Evolutionary conservation across 2,888 invertebrate genomes (phyloP).

Genomic region (Diplazon laetatorius): DNA sequence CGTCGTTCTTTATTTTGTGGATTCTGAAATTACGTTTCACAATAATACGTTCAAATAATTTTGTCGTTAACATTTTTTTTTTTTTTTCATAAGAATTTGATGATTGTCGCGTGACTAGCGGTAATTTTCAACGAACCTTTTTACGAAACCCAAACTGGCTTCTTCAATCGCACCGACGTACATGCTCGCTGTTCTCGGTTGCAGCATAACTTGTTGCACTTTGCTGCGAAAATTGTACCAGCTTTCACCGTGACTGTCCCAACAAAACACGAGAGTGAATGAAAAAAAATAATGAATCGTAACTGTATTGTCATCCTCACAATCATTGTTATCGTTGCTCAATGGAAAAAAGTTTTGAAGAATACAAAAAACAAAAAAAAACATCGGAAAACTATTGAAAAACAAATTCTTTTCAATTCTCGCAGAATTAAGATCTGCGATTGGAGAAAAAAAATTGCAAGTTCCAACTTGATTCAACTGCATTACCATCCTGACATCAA

Average conservation of each 20-base stretch:
- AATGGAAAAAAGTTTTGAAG: background rate
- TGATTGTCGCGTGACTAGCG: slow-evolving; percentile 54
- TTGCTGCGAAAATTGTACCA: slow-evolving; percentile 91
- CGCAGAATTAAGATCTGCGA: too few species aligned
- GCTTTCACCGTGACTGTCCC: slow-evolving; percentile 89
- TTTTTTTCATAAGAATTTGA: background rate
- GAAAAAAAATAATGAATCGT: too few species aligned
- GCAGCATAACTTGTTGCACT: slow-evolving; percentile 90
- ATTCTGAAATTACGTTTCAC: slow-evolving; percentile 82
- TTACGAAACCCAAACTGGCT: slow-evolving; percentile 88
- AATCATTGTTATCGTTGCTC: background rate
- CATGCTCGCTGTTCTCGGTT: slow-evolving; percentile 88
- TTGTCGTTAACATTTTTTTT: too few species aligned
- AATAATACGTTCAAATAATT: background rate
- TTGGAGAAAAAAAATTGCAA: too few species aligned
- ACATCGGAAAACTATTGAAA: too few species aligned
- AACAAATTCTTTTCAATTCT: too few species aligned
- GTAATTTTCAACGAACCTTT: slow-evolving; percentile 84
- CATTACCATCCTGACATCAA: too few species aligned
- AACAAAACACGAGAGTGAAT: too few species aligned
- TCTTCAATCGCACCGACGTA: slow-evolving; percentile 88
- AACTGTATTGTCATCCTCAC: slow-evolving; percentile 22
- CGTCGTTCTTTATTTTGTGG: slow-evolving; percentile 84
- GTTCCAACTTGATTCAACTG: too few species aligned
- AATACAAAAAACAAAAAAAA: background rate